Conservation (phyloP, 2,888 invertebrate genomes). For the Cephus runcator region DNA sequence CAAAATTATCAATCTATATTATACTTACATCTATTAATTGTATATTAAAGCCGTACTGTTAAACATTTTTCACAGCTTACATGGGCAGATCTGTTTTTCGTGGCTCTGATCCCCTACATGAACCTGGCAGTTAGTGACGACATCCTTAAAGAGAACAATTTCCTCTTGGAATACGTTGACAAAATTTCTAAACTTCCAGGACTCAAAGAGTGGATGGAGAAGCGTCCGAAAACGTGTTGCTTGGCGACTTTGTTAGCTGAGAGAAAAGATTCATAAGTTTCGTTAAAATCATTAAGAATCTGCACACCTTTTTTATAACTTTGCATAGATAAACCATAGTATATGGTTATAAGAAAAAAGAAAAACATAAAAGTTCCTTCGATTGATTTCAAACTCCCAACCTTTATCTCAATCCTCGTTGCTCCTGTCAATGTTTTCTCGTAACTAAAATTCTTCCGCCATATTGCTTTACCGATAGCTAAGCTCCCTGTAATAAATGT, state of each 20-base stretch:
- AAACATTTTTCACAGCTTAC: constrained; percentile 21
- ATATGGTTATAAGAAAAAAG: background rate
- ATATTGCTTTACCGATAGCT: background rate
- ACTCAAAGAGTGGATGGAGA: constrained; percentile 21
- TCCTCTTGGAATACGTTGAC: constrained; percentile 23
- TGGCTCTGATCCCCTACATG: constrained; percentile 29
- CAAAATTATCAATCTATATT: background rate
- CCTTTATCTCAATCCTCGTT: background rate
- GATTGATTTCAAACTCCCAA: background rate
- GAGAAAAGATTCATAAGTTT: too few species aligned
- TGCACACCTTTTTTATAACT: background rate
- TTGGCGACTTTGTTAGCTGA: background rate
- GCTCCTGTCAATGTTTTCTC: background rate
- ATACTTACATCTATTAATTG: background rate
- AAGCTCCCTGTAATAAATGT: background rate
- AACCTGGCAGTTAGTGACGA: constrained; percentile 18
- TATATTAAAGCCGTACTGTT: too few species aligned
- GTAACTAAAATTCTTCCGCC: background rate
- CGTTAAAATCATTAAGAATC: background rate
- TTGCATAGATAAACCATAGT: background rate
- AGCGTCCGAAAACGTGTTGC: constrained; percentile 8
- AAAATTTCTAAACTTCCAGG: constrained; percentile 24
- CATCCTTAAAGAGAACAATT: constrained; percentile 23
- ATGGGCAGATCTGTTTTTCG: constrained; percentile 34
- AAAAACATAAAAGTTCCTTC: background rate